phyloP scores from a whole-genome alignment of 2,797 vertebrate species.

The Arvicola amphibius region DNA sequence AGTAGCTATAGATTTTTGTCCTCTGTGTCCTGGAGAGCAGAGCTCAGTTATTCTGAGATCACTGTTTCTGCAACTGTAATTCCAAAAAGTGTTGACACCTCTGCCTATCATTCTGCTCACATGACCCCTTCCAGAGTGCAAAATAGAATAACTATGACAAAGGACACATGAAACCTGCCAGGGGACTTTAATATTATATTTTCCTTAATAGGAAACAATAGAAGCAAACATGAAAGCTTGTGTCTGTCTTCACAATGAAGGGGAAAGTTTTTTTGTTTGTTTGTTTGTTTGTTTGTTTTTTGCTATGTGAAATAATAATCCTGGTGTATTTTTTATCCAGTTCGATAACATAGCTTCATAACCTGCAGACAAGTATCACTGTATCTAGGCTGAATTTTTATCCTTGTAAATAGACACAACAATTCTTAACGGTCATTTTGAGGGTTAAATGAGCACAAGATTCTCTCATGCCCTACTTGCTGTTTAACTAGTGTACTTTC shows the following conservation, averaged over 20 bases:
- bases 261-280: neutral
- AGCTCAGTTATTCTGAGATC: neutral
- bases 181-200: neutral
- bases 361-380: neutral
- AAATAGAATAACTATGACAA: neutral
- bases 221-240: neutral
- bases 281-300: neutral
- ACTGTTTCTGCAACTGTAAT: neutral
- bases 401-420: neutral
- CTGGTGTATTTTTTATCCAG: neutral
- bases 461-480: neutral
- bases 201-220: neutral
- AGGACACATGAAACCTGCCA: neutral
- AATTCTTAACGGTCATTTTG: neutral
- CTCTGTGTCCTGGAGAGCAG: neutral
- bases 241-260: neutral
- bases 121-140: neutral
- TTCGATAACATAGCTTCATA: neutral
- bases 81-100: neutral
- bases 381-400: neutral
- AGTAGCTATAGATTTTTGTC: neutral
- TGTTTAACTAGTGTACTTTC: neutral
- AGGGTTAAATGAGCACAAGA: neutral
- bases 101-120: neutral
- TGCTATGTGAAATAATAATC: neutral